Evolutionary conservation across 2,113 vertebrate genomes (phyloP).

Genomic region (Atherinomorus stipes): DNA sequence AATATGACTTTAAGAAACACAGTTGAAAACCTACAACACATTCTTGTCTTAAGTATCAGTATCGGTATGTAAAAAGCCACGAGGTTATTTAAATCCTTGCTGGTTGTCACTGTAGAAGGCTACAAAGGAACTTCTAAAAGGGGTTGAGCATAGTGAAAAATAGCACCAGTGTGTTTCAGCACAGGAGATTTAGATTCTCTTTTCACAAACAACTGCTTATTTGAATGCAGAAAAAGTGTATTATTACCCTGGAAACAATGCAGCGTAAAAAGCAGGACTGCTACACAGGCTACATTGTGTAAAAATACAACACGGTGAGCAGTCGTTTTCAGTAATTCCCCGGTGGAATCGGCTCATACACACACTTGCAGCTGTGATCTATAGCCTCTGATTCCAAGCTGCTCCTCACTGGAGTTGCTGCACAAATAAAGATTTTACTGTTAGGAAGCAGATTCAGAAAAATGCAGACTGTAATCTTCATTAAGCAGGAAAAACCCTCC

Average conservation of each 20-base stretch:
- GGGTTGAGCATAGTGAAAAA: not conserved
- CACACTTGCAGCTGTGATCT: not conserved
- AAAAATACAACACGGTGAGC: not conserved
- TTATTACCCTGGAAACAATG: not conserved
- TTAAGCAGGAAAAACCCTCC: not conserved
- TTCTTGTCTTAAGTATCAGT: not conserved
- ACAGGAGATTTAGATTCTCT: not conserved
- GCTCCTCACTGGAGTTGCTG: not conserved
- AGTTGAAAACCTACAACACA: too few species aligned
- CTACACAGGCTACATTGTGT: not conserved
- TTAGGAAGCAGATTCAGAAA: not conserved
- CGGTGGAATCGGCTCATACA: slow-evolving; percentile 1
- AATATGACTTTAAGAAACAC: too few species aligned
- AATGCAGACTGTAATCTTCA: not conserved
- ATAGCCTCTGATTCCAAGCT: not conserved
- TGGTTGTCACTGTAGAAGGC: not conserved
- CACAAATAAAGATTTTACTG: slow-evolving; percentile 14
- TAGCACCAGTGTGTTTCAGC: not conserved
- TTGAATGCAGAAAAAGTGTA: not conserved
- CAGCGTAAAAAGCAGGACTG: not conserved
- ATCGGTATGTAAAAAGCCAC: not conserved
- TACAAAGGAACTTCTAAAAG: not conserved
- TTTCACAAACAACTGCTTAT: not conserved
- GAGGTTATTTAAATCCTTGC: not conserved
- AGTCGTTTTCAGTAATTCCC: not conserved